phyloP scores from a whole-genome alignment of 2,113 vertebrate species.

The Gasterosteus aculeatus region DNA sequence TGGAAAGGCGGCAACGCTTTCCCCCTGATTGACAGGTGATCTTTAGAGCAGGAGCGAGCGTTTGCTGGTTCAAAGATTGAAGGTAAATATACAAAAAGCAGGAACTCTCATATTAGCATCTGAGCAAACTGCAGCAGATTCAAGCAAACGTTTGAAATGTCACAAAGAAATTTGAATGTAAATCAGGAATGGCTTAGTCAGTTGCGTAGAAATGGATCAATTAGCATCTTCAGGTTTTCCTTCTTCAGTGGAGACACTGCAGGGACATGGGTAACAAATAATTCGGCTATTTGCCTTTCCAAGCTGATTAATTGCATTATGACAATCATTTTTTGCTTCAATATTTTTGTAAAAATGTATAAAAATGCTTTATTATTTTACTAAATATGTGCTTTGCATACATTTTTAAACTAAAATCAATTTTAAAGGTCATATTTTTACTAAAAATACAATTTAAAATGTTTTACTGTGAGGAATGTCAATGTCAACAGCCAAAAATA shows the following conservation, averaged over 20 bases:
- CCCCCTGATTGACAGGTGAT: constrained; percentile 34
- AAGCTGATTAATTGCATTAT: neutral
- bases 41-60: neutral
- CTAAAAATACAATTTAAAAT: too few species aligned
- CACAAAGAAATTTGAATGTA: constrained; percentile 57
- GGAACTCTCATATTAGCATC: constrained; percentile 33
- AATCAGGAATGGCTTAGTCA: constrained; percentile 46
- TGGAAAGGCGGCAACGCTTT: neutral
- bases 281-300: neutral
- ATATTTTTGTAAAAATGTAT: neutral
- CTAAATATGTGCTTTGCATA: neutral
- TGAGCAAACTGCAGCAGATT: constrained; percentile 52
- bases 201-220: constrained; percentile 36
- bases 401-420: neutral
- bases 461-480: too few species aligned
- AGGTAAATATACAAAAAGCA: constrained; percentile 43
- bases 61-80: constrained; percentile 32
- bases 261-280: neutral
- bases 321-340: neutral
- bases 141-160: constrained; percentile 64
- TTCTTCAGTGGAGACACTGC: neutral
- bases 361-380: neutral
- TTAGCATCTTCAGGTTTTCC: constrained; percentile 9
- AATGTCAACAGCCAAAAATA: neutral
- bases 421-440: neutral